These are phyloP conservation scores for Phycodurus eques DNA, from an alignment of 2,113 vertebrate genomes.

Conservation along the genomic window DNA sequence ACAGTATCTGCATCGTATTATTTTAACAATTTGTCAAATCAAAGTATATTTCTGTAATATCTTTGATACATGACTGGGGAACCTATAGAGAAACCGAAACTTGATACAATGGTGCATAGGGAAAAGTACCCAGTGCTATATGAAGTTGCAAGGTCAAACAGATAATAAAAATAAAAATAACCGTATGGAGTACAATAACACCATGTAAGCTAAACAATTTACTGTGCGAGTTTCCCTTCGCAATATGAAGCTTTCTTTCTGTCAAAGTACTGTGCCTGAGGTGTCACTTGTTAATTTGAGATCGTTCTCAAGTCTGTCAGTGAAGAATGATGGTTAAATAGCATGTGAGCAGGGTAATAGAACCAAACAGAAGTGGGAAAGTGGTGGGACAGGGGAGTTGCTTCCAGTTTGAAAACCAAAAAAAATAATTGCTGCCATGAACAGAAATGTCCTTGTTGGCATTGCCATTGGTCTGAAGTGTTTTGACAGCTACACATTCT, in stretches of 20 bases:
- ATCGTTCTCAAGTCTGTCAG: neutral
- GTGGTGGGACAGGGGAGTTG: neutral
- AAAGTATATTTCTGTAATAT: too few relatives aligned
- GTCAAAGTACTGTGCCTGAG: neutral
- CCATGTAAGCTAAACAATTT: neutral
- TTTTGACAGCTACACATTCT: conserved; percentile 19
- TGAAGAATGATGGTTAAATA: neutral
- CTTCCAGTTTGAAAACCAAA: neutral
- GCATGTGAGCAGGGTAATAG: neutral
- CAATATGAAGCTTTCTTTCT: neutral
- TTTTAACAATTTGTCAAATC: too few relatives aligned
- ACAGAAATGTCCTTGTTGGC: conserved; percentile 14
- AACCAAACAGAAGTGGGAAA: neutral
- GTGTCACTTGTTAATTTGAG: neutral
- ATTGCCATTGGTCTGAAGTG: neutral
- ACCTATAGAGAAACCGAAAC: too few relatives aligned
- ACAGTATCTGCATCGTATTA: neutral
- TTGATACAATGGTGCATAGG: neutral
- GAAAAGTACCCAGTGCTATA: neutral
- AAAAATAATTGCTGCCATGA: conserved; percentile 25
- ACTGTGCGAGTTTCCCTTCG: neutral
- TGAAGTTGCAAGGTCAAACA: neutral
- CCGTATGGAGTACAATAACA: neutral
- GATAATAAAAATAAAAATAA: neutral
- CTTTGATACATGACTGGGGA: too few relatives aligned